Conservation (phyloP, 2,797 vertebrate genomes). For the Thaleichthys pacificus region DNA sequence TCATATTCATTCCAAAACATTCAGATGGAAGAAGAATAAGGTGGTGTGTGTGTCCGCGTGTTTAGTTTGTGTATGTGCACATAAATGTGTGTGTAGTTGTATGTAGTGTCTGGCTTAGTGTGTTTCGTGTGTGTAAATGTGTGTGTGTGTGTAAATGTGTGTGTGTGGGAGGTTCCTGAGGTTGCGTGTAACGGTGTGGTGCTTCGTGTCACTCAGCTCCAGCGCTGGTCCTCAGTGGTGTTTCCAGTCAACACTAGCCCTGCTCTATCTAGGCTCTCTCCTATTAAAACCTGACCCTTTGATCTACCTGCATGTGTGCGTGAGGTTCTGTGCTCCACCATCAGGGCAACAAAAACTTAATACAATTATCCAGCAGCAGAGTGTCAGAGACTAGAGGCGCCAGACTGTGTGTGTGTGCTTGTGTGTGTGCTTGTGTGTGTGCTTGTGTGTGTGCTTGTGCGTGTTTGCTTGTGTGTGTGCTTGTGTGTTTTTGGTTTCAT, state of each 20-base stretch:
- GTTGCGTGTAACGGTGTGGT: slow-evolving; percentile 46
- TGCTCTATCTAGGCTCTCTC: slow-evolving; percentile 46
- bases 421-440: neutral
- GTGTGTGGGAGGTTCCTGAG: too few relatives aligned
- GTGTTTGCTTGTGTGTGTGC: slow-evolving; percentile 6
- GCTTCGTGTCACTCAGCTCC: slow-evolving; percentile 20
- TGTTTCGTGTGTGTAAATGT: too few relatives aligned
- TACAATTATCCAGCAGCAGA: slow-evolving; percentile 62
- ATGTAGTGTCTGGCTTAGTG: too few relatives aligned
- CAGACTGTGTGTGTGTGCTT: slow-evolving; percentile 28
- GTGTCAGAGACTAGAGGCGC: slow-evolving; percentile 50
- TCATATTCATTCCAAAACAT: neutral
- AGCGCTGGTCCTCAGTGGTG: slow-evolving; percentile 30
- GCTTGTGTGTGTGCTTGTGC: slow-evolving; percentile 26
- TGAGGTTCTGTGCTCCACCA: slow-evolving; percentile 46
- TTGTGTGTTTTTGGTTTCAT: slow-evolving; percentile 4
- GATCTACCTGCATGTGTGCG: slow-evolving; percentile 37
- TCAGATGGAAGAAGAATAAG: too few relatives aligned
- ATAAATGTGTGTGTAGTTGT: neutral
- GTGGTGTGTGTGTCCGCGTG: slow-evolving; percentile 26
- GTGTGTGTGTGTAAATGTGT: neutral
- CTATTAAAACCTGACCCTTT: slow-evolving; percentile 56
- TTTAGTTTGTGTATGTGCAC: slow-evolving; percentile 28
- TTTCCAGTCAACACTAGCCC: slow-evolving; percentile 47
- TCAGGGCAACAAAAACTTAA: slow-evolving; percentile 61